phyloP scores from a whole-genome alignment of 2,113 vertebrate species.

The Oryzias woworae region DNA sequence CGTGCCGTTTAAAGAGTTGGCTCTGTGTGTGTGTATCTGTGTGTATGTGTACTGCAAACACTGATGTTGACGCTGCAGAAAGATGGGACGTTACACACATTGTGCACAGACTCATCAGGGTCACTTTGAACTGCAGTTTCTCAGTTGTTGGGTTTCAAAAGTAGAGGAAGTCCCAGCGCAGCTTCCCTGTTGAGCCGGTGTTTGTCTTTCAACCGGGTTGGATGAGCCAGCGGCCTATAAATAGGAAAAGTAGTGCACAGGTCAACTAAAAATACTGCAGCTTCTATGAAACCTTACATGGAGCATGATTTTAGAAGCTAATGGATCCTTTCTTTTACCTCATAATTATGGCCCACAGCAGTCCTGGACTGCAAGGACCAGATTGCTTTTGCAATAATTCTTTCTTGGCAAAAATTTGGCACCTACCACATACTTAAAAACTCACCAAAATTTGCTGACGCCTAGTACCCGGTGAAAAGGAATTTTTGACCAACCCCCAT shows the following conservation, averaged over 20 bases:
- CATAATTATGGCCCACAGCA: not conserved
- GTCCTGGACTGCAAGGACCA: too few relatives aligned
- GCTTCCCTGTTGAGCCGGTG: constrained; percentile 7
- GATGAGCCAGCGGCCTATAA: constrained; percentile 25
- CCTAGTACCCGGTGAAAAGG: too few relatives aligned
- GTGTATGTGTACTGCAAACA: constrained; percentile 27
- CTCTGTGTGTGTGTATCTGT: not conserved
- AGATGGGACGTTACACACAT: constrained; percentile 21
- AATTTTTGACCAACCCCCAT: too few relatives aligned
- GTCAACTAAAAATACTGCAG: constrained; percentile 36
- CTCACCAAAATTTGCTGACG: too few relatives aligned
- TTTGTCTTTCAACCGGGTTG: not conserved
- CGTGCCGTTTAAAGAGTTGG: constrained; percentile 43
- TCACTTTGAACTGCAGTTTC: constrained; percentile 6
- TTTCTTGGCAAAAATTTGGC: too few relatives aligned
- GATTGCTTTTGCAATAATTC: too few relatives aligned
- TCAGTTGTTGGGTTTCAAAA: constrained; percentile 17
- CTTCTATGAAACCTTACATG: not conserved
- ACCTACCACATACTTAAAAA: too few relatives aligned
- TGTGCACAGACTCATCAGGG: not conserved
- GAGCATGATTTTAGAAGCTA: constrained; percentile 4
- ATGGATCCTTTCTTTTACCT: not conserved
- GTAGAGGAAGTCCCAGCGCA: not conserved
- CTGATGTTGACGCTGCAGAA: constrained; percentile 29
- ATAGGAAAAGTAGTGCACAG: constrained; percentile 22